Base-by-base conservation (phyloP, 1,140 invertebrate genomes). In the Schlechtendalia chinensis region DNA sequence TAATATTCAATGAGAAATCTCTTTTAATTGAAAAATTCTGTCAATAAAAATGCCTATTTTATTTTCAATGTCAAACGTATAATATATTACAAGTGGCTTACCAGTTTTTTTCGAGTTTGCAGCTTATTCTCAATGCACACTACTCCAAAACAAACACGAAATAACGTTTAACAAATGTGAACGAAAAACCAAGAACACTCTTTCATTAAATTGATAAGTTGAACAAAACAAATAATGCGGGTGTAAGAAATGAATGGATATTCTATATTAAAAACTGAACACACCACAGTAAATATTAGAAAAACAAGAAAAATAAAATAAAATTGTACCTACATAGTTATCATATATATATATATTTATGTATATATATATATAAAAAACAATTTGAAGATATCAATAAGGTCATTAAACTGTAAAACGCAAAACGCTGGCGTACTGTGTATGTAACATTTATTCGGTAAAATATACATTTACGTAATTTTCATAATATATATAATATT, bases 341-440 rank as follows among this genome's bases (percentile, higher is more conserved):
- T 72, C 69, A 72, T 72, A 72, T 39, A 39, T 39, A 39, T 39
- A 72, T 54, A 72, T 72, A 72, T 39, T 4, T 39, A 39, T 39
- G 54, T 54, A 72, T n/a, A n/a, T 72, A 72, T 39, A 39, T 39
- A 39, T 39, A 72, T 54, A 72, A 72, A 71, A 72, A 79, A 61
- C 39, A 79, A 77, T 61, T 79, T 59, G 39, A 79, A 79, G 63
- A 79, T 79, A 79, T 79, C 58, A 61, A 63, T 59, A 79, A 79
- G 75, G 75, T 79, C 75, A 79, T 63, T 63, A 79, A 79, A 79
- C 75, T 47, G 22, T 79, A 45, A 79, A 79, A 79, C 74, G 74
- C 74, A 77, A 77, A 77, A 77, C 17, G 54, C 75, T 61, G 63
- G 75, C 61, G 75, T 79, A 50, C 75, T n/a, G 45, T 72, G 24